Percentiles rank a stretch among this genome's conserved stretches.
Conservation (phyloP, 2,888 invertebrate genomes). For the Agriotes lineatus region DNA sequence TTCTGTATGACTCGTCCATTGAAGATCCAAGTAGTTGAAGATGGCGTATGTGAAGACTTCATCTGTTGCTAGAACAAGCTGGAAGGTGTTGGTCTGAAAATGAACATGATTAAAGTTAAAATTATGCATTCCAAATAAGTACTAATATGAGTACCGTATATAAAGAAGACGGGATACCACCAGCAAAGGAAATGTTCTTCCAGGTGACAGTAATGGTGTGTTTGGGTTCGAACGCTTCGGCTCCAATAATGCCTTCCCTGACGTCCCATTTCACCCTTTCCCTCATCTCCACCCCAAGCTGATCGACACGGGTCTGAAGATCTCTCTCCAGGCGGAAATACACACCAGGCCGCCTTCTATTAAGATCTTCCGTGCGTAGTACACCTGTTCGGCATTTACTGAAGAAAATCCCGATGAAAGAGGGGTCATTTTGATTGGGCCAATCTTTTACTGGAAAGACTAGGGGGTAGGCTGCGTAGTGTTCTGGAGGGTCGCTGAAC, state of each 20-base stretch:
- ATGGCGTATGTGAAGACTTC: constrained; percentile 95
- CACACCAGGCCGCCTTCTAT: constrained; percentile 83
- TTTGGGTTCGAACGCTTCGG: constrained; percentile 91
- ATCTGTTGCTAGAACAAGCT: constrained; percentile 92
- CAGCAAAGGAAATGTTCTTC: constrained; percentile 95
- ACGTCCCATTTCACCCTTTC: constrained; percentile 91
- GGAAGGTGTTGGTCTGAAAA: constrained; percentile 92
- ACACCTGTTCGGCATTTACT: constrained; percentile 88
- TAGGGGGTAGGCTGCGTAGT: constrained; percentile 86
- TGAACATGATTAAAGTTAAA: no score
- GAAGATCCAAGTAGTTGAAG: constrained; percentile 92
- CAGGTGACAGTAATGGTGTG: constrained; percentile 93
- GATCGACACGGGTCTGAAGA: constrained; percentile 80
- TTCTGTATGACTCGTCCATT: constrained; percentile 92
- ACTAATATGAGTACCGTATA: constrained; percentile 69
- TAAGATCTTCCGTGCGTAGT: constrained; percentile 78
- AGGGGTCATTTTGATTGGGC: constrained; percentile 88
- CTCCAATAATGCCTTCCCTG: constrained; percentile 90
- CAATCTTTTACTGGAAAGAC: constrained; percentile 89
- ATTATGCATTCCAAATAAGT: no score
- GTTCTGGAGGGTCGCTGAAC: constrained; percentile 91
- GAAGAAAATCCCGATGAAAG: constrained; percentile 94
- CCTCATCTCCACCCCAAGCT: constrained; percentile 86
- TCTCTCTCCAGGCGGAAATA: constrained; percentile 84
- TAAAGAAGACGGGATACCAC: constrained; percentile 86